These are phyloP conservation scores for Trematomus loennbergii DNA, from an alignment of 2,113 vertebrate genomes.

Conservation along the genomic window DNA sequence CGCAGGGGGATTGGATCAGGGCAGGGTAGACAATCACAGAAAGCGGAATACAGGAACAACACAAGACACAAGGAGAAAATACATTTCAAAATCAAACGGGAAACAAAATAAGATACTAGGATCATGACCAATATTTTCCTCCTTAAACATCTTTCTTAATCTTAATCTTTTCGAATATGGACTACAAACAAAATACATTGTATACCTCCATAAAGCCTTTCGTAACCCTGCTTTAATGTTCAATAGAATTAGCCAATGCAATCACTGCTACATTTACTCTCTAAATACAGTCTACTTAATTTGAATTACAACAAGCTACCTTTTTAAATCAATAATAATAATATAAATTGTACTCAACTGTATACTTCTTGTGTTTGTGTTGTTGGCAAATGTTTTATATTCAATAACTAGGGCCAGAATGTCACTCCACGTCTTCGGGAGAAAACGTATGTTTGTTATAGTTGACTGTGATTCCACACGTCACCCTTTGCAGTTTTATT, in stretches of 20 bases:
- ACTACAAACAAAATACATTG: background rate
- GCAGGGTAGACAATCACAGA: too few relatives aligned
- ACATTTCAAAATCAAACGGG: too few relatives aligned
- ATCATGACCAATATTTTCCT: background rate
- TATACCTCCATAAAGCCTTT: background rate
- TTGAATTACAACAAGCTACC: background rate
- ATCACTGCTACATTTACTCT: conserved; percentile 3
- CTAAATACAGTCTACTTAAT: background rate
- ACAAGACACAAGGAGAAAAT: too few relatives aligned
- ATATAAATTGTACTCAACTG: background rate
- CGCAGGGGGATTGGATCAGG: too few relatives aligned
- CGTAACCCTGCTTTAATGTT: background rate
- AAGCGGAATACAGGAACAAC: too few relatives aligned
- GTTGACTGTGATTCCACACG: background rate
- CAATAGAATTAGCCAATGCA: conserved; percentile 12
- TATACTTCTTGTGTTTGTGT: background rate
- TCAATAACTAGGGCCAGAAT: background rate
- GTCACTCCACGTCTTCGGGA: background rate
- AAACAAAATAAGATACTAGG: too few relatives aligned
- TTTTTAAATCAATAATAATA: background rate
- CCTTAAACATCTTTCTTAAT: background rate
- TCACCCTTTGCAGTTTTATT: conserved; percentile 7
- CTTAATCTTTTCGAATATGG: background rate
- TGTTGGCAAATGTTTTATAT: background rate
- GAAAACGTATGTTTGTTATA: background rate